Base-by-base conservation (phyloP, 2,888 invertebrate species). In the Epicampocera succincta region DNA sequence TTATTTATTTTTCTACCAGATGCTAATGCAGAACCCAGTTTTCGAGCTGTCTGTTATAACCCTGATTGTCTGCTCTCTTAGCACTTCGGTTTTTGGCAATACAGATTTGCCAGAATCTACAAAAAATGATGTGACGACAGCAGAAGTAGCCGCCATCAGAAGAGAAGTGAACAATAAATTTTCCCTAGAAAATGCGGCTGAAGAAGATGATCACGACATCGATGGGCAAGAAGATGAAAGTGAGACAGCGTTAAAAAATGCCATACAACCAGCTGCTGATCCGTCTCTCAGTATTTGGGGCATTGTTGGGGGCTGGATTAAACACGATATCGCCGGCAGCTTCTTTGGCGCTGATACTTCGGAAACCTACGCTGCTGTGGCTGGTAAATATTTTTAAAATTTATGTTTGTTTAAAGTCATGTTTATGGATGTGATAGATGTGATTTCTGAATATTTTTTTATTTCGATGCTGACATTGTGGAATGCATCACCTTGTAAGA, bases 311-410 rank as follows among this genome's bases (percentile, higher is more conserved):
- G 85, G 86, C 50, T 90, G 90, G 90, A 83, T 90, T 73, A 87
- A 86, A 85, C 87, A 87, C 58, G 90, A 88, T 77, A 83, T 89
- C 13, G 85, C 88, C 85, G 90, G 88, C 87, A 90, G 87, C 85
- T 84, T 89, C 2, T 87, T 88, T 17, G 87, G 85, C 42, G 82
- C 58, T 25, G 78, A 80, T 60, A 66, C 33, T 9, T 3, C 8
- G n/a, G 48, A 56, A 33, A 72, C 79, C n/a, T 46, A 6, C 8
- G 6, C 72, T 25, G 71, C 72, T 21, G 61, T 79, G 61, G 68
- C 19, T 68, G 83, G 78, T 80, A 83, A 72, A 69, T 71, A 50
- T 13, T 12, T n/a, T 42, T 60, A 21, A 6, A 3, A 21, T 17
- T 46, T n/a, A 9, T 33, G n/a, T n/a, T n/a, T n/a, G n/a, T 33